Base-by-base conservation (phyloP, 2,888 invertebrate genomes). In the Caenorhabditis auriculariae region DNA sequence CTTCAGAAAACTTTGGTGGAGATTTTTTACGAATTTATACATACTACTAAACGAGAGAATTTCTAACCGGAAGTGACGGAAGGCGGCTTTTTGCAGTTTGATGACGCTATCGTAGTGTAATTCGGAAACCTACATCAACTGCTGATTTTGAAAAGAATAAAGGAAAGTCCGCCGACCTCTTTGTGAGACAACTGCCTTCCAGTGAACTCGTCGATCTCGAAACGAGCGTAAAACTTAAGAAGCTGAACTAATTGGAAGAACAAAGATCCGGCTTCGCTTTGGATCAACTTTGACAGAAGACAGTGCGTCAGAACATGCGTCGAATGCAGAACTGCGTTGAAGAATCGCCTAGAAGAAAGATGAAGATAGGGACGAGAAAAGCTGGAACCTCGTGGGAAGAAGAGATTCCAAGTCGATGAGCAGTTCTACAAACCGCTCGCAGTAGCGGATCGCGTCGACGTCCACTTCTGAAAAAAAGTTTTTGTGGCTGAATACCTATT, bases 401-500 rank as follows among this genome's bases (percentile, higher is more conserved):
- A 95, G 85, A 0, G 95, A 93, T 81, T 96, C 95, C 72, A 99
- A 85, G 83, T 98, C 98, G 54, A 95, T 93, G 84, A 96, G 87
- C 66, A 99, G 85, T 84, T 98, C 95, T 61, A 99, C 83, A 84
- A 96, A 95, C 41, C 95, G 87, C 85, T 98, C 96, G 83, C 93
- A 93, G 82, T 93, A 81, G 32, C 87, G 87, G 27, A 89, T 84
- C 85, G 88, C 85, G 54, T 83, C 83, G 2, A 73, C 64, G n/a
- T 78, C 72, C 12, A 82, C 62, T 52, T 82, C 83, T 83, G 64
- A 41, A 69, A 48, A 21, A 46, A 1, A 26, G 7, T 17, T 29
- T 50, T 41, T 15, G 52, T 32, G 37, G 35, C 21, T 27, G 26
- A 32, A 24, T 27, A 39, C 28, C 17, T 15, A 41, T 24, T 35